Base-by-base conservation (phyloP, 2,113 vertebrate genomes). In the Rhynchomys soricoides region DNA sequence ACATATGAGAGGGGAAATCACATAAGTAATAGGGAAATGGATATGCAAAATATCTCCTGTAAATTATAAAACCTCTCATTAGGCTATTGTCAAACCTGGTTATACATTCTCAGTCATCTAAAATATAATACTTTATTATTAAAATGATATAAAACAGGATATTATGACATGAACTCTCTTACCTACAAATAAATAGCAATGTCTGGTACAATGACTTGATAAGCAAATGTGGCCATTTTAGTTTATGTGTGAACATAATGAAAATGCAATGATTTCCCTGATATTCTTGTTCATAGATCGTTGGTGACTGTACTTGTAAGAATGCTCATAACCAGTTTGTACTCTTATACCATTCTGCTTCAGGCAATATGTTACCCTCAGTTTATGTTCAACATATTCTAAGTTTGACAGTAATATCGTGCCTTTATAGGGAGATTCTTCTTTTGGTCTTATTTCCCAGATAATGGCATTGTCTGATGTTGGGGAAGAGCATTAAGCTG, bases 121-220 rank as follows among this genome's bases (percentile, higher is more conserved):
- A 91, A 24, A 89, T 92, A 34, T 2, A 86, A 31, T 83, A 86
- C 55, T 1, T 13, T 77, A 19, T 34, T 55, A 3, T 78, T 21
- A 90, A 96, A 79, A 85, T 79, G 8, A 45, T 55, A 29, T 79
- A 87, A 55, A 93, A 22, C n/a, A 79, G 45, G 10, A 90, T 68
- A 71, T 78, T 9, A 73, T 50, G 73, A 31, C 2, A 64, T 81
- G 17, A 94, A 24, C 8, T 57, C 52, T 77, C 45, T 78, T 86
- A 55, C 0, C n/a, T 34, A 45, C 13, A 74, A 90, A 34, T 79
- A 86, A 90, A 22, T 88, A 77, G 7, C 9, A 57, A 31, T 12
- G 4, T 40, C 34, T 70, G n/a, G 2, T 91, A 92, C 15, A 78
- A 24, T 73, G 7, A 3, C 31, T 34, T 66, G 19, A 37, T 12